Conservation (phyloP, 2,888 invertebrate species). For the Troides aeacus region DNA sequence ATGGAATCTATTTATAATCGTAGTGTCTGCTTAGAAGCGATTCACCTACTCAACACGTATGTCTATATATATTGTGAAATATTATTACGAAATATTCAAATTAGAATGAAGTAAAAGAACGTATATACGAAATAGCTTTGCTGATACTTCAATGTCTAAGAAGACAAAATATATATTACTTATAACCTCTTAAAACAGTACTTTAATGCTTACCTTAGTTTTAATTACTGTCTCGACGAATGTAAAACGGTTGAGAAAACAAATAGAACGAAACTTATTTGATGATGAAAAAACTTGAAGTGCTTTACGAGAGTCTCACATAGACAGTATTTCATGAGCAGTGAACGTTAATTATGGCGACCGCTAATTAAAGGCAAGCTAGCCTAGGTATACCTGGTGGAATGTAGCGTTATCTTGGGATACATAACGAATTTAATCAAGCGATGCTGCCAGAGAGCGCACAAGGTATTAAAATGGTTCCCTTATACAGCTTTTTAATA, state of each 20-base stretch:
- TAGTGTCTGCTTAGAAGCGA: no score
- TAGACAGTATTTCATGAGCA: conserved; percentile 23
- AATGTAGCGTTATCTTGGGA: conserved; percentile 28
- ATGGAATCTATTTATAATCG: no score
- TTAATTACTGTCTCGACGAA: neutral
- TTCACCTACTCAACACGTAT: no score
- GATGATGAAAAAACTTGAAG: conserved; percentile 16
- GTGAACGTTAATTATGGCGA: conserved; percentile 29
- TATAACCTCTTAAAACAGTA: neutral
- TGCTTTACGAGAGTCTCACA: conserved; percentile 11
- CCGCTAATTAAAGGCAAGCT: conserved; percentile 30
- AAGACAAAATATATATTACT: no score
- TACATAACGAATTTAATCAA: conserved; percentile 31
- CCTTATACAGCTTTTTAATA: conserved; percentile 14
- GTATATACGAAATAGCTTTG: neutral
- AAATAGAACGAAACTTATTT: conserved; percentile 6
- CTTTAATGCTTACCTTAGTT: neutral
- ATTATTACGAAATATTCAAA: no score
- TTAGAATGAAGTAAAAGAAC: neutral
- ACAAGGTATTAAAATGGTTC: conserved; percentile 24
- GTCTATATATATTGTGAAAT: no score
- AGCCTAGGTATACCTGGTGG: conserved; percentile 26
- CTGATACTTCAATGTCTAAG: no score
- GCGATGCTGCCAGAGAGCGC: conserved; percentile 16
- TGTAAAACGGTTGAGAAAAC: neutral